Percentiles rank a stretch among this genome's conserved stretches.
Conservation (phyloP, 2,113 vertebrate species). For the Labrus mixtus region DNA sequence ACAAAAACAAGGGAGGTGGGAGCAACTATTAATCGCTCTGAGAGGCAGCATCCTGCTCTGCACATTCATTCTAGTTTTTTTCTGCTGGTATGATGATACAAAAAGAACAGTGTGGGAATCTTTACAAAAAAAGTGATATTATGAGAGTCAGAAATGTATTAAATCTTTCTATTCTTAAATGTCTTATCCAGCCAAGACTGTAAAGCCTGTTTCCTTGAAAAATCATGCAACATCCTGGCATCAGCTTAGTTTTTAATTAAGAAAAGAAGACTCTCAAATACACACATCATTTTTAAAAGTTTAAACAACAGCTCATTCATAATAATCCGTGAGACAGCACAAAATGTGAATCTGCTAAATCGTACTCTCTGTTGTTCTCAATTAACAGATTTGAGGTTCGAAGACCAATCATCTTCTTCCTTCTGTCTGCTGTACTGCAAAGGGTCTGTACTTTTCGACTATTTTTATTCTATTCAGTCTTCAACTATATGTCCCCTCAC, state of each 20-base stretch:
- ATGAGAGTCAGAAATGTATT: not conserved
- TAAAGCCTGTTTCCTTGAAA: not conserved
- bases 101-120: not conserved
- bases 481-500: too few relatives aligned
- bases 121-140: not conserved
- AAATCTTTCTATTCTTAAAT: not conserved
- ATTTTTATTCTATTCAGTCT: too few relatives aligned
- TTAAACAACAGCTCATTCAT: too few relatives aligned
- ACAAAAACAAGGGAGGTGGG: constrained; percentile 23
- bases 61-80: not conserved
- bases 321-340: too few relatives aligned
- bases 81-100: not conserved
- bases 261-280: too few relatives aligned
- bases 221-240: constrained; percentile 7
- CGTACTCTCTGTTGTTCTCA: too few relatives aligned
- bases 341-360: too few relatives aligned
- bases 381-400: not conserved
- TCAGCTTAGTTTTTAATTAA: too few relatives aligned
- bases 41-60: constrained; percentile 10
- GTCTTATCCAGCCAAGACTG: not conserved
- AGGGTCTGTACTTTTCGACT: not conserved
- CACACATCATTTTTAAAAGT: too few relatives aligned
- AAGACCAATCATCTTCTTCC: not conserved
- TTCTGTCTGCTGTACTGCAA: not conserved
- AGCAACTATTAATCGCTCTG: constrained; percentile 32